These are phyloP conservation scores for Dryobota labecula DNA, from an alignment of 2,888 invertebrate genomes.

Conservation along the genomic window DNA sequence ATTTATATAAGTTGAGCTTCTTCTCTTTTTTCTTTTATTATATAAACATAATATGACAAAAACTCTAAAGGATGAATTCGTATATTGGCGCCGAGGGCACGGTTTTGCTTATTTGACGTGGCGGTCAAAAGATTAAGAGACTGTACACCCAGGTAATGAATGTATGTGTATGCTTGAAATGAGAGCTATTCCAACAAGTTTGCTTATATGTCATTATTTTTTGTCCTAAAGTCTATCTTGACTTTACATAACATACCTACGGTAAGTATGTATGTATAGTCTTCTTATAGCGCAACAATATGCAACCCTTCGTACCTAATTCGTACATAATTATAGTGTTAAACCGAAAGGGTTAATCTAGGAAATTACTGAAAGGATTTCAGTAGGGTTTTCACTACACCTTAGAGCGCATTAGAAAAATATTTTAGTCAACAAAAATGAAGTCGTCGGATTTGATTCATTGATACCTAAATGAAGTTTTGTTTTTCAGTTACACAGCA, in stretches of 20 bases:
- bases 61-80: too few relatives aligned
- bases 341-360: slow-evolving; percentile 23
- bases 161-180: slow-evolving; percentile 9
- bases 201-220: background rate
- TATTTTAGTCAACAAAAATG: background rate
- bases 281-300: too few relatives aligned
- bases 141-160: too few relatives aligned
- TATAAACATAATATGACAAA: too few relatives aligned
- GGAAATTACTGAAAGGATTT: slow-evolving; percentile 26
- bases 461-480: too few relatives aligned
- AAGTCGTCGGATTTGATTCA: background rate
- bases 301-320: background rate
- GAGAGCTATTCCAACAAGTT: background rate
- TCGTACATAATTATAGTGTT: slow-evolving; percentile 11
- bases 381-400: slow-evolving; percentile 18
- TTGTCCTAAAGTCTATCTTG: too few relatives aligned
- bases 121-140: too few relatives aligned
- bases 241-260: background rate
- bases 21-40: too few relatives aligned
- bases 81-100: too few relatives aligned
- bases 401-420: background rate
- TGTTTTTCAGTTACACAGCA: too few relatives aligned
- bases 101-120: too few relatives aligned
- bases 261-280: background rate
- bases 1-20: too few relatives aligned